phyloP scores from a whole-genome alignment of 2,888 invertebrate genomes.

The Yponomeuta sedellus region DNA sequence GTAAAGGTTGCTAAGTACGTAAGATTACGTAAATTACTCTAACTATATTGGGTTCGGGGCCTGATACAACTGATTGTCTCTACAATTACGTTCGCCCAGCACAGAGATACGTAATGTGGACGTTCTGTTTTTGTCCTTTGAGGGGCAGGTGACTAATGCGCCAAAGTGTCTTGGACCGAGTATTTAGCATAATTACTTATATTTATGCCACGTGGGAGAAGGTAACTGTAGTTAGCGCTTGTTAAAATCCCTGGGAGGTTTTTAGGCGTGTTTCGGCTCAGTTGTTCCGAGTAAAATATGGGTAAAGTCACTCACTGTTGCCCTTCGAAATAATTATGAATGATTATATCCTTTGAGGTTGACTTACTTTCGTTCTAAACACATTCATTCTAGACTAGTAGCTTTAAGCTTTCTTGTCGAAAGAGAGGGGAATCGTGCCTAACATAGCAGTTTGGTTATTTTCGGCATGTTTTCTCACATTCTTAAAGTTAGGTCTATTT shows the following conservation, averaged over 20 bases:
- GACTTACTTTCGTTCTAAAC: too few relatives aligned
- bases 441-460: too few relatives aligned
- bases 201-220: conserved; percentile 3
- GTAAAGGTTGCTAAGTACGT: too few relatives aligned
- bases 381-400: too few relatives aligned
- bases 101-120: not conserved
- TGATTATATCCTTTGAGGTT: not conserved
- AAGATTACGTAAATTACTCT: too few relatives aligned
- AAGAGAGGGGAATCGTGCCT: too few relatives aligned
- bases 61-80: not conserved
- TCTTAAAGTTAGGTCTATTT: too few relatives aligned
- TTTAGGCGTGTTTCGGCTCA: not conserved
- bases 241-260: too few relatives aligned
- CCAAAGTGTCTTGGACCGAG: not conserved
- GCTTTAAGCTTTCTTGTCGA: too few relatives aligned
- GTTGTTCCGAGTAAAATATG: not conserved
- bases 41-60: too few relatives aligned
- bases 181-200: not conserved
- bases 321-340: not conserved
- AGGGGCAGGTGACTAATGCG: not conserved
- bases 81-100: not conserved
- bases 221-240: not conserved
- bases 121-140: not conserved
- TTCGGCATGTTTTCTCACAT: not conserved
- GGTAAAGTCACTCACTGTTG: not conserved